Base-by-base conservation (phyloP, 2,888 invertebrate genomes). In the Leucania comma region DNA sequence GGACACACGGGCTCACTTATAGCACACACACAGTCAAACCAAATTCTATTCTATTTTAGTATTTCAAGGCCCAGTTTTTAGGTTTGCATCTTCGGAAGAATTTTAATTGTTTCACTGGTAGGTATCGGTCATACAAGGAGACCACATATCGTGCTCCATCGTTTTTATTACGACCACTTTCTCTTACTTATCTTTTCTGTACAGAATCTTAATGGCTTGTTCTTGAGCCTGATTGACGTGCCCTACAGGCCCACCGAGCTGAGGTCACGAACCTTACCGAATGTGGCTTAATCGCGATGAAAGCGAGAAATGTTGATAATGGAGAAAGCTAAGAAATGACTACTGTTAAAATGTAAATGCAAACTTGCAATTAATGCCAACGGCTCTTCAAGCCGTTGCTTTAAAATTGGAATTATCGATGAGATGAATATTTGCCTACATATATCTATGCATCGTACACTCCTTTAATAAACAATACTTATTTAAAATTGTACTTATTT, bases 141-240 rank as follows among this genome's bases (percentile, higher is more conserved):
- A 24, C 12, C 12, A 29, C 29, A 42, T 24, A 22, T 20, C 29
- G 10, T 50, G 48, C 56, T 57, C 17, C 4, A 57, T 51, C 22
- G 42, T 26, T 54, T 22, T 66, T 26, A 61, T 24, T 57, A 51
- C 2, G 46, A 22, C 50, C 35, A 46, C 72, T 80, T 76, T 58
- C 68, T 17, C 26, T 51, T 57, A 42, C 29, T 46, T 58, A 56
- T 68, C 22, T 17, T n/a, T 4, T 10, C 12, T 22, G 6, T 17
- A 22, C 57, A 14, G 70, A 46, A 22, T 8, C 17, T 32, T n/a
- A 53, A 53, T 38, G 22, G 32, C 1, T 29, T 24, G 42, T 1
- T 22, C 14, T 5, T 26, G 17, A 17, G 42, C n/a, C 50, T 22
- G n/a, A 29, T 32, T 42, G 62, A 32, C 12, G 61, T 35, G 50